A percentile compares a stretch with the other conserved stretches of the same genome.
Conservation (phyloP, 2,113 vertebrate genomes). For the Cyrtonyx montezumae region DNA sequence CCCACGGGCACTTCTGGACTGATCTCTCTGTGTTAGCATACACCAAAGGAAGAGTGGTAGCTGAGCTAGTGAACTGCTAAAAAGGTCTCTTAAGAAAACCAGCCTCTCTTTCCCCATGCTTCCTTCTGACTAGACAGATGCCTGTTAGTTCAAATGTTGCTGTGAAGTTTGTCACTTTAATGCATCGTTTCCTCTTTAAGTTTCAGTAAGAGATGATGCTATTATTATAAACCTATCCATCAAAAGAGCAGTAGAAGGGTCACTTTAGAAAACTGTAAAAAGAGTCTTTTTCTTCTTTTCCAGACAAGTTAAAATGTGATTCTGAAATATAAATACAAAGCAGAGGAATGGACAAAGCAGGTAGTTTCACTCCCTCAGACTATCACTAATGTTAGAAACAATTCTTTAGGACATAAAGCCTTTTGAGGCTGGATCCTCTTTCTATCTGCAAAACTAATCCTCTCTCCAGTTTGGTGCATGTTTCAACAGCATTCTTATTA, state of each 20-base stretch:
- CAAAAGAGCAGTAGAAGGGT: neutral
- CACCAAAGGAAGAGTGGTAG: neutral
- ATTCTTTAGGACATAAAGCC: neutral
- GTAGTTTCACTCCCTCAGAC: neutral
- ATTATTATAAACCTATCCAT: neutral
- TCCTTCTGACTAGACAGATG: neutral
- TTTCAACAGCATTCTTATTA: neutral
- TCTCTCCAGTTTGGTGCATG: neutral
- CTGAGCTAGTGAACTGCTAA: neutral
- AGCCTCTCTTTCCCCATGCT: neutral
- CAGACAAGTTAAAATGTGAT: neutral
- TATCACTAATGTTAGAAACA: neutral
- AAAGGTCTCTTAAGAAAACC: neutral
- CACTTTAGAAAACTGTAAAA: neutral
- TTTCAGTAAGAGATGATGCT: neutral
- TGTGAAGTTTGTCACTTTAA: neutral
- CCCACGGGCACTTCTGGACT: neutral
- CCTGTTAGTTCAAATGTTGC: neutral
- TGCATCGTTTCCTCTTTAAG: neutral
- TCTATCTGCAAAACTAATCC: neutral
- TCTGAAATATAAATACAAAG: neutral
- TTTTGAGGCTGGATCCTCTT: neutral
- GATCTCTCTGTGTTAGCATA: neutral
- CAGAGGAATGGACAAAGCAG: neutral
- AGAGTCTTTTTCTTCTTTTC: neutral